phyloP scores from a whole-genome alignment of 2,888 invertebrate species.

The Toxonevra muliebris region DNA sequence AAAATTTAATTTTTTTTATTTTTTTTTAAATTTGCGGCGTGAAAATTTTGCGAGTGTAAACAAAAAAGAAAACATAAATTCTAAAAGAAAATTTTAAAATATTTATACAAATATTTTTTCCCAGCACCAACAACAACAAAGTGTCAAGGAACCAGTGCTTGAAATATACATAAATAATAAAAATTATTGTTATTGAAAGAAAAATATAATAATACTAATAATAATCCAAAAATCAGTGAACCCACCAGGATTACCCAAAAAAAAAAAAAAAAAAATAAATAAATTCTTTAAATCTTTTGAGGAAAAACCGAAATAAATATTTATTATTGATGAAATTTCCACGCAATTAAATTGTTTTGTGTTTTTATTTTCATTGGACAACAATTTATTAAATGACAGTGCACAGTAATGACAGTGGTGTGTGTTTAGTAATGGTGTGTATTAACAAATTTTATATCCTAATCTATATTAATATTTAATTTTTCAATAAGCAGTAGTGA shows the following conservation, averaged over 20 bases:
- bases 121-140: too few species aligned
- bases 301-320: too few species aligned
- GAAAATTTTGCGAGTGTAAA: too few species aligned
- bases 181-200: conserved; percentile 2
- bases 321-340: background rate
- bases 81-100: too few species aligned
- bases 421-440: conserved; percentile 64
- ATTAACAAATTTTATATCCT: conserved; percentile 36
- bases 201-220: conserved; percentile 15
- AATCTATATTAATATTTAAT: background rate
- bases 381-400: conserved; percentile 60
- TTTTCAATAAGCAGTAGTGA: too few species aligned
- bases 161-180: conserved; percentile 1
- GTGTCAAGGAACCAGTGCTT: too few species aligned
- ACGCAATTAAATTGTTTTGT: background rate
- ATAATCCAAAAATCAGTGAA: conserved; percentile 16
- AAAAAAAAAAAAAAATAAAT: conserved; percentile 6
- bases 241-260: background rate
- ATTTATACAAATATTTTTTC: too few species aligned
- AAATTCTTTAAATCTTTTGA: conserved; percentile 4
- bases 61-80: too few species aligned
- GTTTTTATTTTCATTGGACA: conserved; percentile 32
- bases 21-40: too few species aligned
- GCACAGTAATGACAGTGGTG: conserved; percentile 64
- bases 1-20: too few species aligned